phyloP scores from a whole-genome alignment of 2,797 vertebrate species.

The Garrulus glandarius region DNA sequence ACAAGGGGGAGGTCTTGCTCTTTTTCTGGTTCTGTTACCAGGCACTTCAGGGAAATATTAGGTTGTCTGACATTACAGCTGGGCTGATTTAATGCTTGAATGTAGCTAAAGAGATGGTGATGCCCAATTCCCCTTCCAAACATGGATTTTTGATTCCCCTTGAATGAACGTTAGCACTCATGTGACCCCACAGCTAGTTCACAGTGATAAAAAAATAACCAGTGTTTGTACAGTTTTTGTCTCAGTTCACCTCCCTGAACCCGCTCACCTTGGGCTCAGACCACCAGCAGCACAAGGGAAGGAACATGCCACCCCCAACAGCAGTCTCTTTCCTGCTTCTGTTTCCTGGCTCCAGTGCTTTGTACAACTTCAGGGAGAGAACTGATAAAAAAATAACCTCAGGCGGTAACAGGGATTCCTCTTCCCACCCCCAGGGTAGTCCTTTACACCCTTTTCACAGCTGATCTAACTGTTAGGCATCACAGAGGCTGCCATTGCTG shows the following conservation, averaged over 20 bases:
- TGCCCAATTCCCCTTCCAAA: not conserved
- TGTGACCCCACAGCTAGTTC: not conserved
- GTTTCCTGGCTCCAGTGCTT: not conserved
- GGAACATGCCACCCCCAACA: not conserved
- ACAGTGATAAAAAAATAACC: not conserved
- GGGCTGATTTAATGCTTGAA: not conserved
- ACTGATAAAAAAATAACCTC: not conserved
- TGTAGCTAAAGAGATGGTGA: not conserved
- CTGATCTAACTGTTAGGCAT: not conserved
- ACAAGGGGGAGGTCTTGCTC: conserved; percentile 55
- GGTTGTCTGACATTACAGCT: not conserved
- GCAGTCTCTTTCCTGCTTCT: not conserved
- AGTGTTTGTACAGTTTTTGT: not conserved
- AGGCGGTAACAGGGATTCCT: not conserved
- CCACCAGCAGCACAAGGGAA: not conserved
- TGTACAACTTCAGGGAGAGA: not conserved
- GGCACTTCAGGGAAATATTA: not conserved
- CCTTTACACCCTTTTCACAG: not conserved
- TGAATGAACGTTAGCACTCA: not conserved
- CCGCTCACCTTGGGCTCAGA: not conserved
- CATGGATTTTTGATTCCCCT: not conserved
- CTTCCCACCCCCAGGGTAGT: not conserved
- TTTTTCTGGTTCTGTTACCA: conserved; percentile 4
- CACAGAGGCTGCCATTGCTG: not conserved
- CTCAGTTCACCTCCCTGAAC: not conserved